A percentile compares a stretch with the other conserved stretches of the same genome.
Conservation (phyloP, 53 echinoderm and acorn worm species). For the Patiria pectinifera region DNA sequence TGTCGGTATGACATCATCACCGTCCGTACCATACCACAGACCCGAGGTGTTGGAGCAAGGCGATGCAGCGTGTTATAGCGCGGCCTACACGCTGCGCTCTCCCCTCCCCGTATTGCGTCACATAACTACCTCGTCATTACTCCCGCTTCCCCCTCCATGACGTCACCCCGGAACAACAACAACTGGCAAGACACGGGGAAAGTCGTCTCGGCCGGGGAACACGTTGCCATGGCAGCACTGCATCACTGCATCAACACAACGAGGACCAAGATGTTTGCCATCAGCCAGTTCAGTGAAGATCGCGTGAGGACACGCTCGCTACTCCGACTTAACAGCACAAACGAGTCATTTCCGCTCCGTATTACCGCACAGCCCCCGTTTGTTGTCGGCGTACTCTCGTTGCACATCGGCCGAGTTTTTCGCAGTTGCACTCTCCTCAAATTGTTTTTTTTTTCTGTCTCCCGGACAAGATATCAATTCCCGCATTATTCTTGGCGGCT, state of each 20-base stretch:
- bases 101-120: conserved; percentile 13
- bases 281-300: background rate
- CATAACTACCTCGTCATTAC: background rate
- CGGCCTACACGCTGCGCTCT: background rate
- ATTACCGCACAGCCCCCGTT: background rate
- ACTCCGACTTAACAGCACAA: background rate
- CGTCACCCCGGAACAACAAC: conserved; percentile 33
- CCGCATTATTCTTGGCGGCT: background rate
- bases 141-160: background rate
- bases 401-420: background rate
- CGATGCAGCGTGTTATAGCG: background rate
- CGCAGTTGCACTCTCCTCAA: background rate
- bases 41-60: background rate
- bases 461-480: background rate
- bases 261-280: background rate
- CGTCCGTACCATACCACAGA: background rate
- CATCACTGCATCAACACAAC: conserved; percentile 40
- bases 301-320: conserved; percentile 2
- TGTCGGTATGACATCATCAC: conserved; percentile 7
- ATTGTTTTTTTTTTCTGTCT: background rate
- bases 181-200: background rate
- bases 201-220: background rate
- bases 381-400: background rate
- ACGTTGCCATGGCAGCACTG: conserved; percentile 24
- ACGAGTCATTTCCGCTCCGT: conserved; percentile 43